Evolutionary conservation across 2,797 vertebrate genomes (phyloP).

Genomic region (Acanthopagrus latus): DNA sequence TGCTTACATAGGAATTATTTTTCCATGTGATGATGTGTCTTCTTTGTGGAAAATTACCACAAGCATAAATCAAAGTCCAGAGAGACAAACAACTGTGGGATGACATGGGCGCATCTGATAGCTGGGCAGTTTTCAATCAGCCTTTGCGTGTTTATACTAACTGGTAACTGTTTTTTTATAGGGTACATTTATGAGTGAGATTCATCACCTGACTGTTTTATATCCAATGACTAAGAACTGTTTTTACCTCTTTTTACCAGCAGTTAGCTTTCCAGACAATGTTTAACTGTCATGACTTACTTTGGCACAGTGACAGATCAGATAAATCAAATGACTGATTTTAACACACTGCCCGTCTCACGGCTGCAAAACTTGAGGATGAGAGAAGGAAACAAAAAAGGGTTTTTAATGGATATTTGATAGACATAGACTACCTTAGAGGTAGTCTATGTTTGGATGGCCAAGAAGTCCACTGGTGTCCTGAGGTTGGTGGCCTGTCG

Average conservation of each 20-base stretch:
- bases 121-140: conserved; percentile 12
- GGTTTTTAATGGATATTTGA: neutral
- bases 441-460: conserved; percentile 66
- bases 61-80: conserved; percentile 69
- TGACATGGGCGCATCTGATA: neutral
- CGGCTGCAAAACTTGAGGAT: neutral
- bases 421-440: neutral
- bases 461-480: conserved; percentile 77
- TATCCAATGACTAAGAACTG: neutral
- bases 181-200: conserved; percentile 40
- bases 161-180: conserved; percentile 35
- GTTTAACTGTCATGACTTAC: neutral
- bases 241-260: neutral
- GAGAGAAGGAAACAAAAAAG: neutral
- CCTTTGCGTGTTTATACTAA: conserved; percentile 26
- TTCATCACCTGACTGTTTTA: conserved; percentile 52
- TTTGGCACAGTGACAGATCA: conserved; percentile 21
- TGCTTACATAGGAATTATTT: neutral
- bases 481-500: conserved; percentile 76
- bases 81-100: conserved; percentile 3
- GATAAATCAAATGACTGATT: conserved; percentile 20
- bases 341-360: neutral
- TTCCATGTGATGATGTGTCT: neutral
- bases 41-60: conserved; percentile 58
- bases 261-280: neutral